Conservation (phyloP, 1,140 invertebrate species). For the Lutraria rhynchaena region DNA sequence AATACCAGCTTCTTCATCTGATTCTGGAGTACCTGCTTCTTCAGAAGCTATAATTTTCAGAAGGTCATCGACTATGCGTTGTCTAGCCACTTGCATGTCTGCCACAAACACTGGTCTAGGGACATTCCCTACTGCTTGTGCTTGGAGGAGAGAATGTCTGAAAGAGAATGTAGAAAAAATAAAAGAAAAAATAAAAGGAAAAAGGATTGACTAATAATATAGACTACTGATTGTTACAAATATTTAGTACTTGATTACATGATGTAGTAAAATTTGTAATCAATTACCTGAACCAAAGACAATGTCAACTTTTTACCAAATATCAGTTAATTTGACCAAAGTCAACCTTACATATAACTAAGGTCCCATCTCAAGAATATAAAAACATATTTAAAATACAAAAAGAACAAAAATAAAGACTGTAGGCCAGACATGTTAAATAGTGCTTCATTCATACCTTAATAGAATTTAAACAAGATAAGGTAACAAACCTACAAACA, state of each 20-base stretch:
- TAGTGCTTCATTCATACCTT: too few relatives aligned
- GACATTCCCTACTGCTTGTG: not conserved
- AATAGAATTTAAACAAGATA: too few relatives aligned
- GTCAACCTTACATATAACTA: too few relatives aligned
- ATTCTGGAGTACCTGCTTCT: not conserved
- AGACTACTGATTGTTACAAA: not conserved
- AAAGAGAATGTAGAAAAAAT: not conserved
- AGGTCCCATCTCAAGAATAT: too few relatives aligned
- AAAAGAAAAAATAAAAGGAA: not conserved
- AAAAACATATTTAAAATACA: too few relatives aligned
- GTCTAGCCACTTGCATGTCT: not conserved
- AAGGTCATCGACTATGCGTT: not conserved
- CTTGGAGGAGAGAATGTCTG: slow-evolving; percentile 6
- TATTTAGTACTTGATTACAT: not conserved
- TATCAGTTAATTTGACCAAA: too few relatives aligned
- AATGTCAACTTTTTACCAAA: not conserved
- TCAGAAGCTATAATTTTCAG: not conserved
- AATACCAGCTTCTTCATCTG: not conserved
- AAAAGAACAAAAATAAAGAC: too few relatives aligned
- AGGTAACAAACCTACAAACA: too few relatives aligned
- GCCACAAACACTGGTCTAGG: slow-evolving; percentile 20
- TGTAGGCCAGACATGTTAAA: too few relatives aligned
- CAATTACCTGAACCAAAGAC: not conserved
- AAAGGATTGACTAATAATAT: not conserved
- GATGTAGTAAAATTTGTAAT: not conserved